A percentile compares a stretch with the other conserved stretches of the same genome.
Conservation (phyloP, 92 coral and sea anemone species). For the Parazoanthus atlanticus region DNA sequence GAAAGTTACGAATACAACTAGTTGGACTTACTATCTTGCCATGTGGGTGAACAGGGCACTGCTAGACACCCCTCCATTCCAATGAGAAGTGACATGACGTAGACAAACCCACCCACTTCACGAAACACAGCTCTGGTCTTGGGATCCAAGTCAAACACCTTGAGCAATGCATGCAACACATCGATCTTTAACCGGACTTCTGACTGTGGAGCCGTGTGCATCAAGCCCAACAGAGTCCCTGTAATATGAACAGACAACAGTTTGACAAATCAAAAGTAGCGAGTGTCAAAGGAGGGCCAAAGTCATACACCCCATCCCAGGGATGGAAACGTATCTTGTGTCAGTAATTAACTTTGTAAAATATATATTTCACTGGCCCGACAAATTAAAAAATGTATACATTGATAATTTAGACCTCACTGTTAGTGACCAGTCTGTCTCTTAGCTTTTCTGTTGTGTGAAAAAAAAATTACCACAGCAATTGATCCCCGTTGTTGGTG, state of each 20-base stretch:
- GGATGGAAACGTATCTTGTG: too few species aligned
- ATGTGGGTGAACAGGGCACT: conserved; percentile 55
- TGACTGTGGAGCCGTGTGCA: conserved; percentile 74
- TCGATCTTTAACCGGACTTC: conserved; percentile 83
- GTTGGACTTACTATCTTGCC: conserved; percentile 76
- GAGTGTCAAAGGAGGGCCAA: too few species aligned
- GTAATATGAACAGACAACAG: neutral
- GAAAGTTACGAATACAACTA: neutral
- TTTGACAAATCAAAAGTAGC: neutral
- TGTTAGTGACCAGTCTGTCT: too few species aligned
- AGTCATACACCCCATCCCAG: neutral
- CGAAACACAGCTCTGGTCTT: conserved; percentile 91
- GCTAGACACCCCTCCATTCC: conserved; percentile 94
- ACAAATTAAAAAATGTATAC: too few species aligned
- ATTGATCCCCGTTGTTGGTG: too few species aligned
- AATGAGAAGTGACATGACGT: conserved; percentile 92
- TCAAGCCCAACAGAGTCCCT: conserved; percentile 87
- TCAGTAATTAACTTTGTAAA: too few species aligned
- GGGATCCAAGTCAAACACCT: conserved; percentile 93
- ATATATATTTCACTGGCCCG: too few species aligned
- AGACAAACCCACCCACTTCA: conserved; percentile 96
- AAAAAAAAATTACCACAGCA: too few species aligned
- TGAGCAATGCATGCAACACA: conserved; percentile 80
- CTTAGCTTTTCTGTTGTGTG: too few species aligned
- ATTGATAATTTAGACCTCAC: too few species aligned